phyloP scores from a whole-genome alignment of 1,140 invertebrate genomes.

The Bombus fervidus region DNA sequence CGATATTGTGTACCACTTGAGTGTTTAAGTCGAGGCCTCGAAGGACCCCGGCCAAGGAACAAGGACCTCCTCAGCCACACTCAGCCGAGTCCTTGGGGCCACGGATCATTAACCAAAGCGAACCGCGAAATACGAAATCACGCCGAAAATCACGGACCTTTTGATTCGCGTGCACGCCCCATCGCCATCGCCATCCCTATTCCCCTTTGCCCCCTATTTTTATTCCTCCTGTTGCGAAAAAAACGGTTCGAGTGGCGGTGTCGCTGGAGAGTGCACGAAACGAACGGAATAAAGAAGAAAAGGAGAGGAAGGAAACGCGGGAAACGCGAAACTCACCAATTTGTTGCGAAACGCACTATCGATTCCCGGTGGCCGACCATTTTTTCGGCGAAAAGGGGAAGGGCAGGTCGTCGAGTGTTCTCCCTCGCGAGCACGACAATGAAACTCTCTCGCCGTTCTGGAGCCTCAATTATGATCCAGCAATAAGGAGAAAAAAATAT shows the following conservation, averaged over 20 bases:
- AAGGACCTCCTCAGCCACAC: slow-evolving; percentile 79
- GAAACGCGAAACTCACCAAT: slow-evolving; percentile 72
- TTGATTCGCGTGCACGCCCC: slow-evolving; percentile 54
- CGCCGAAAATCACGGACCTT: slow-evolving; percentile 73
- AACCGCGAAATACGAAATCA: slow-evolving; percentile 76
- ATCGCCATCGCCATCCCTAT: background rate
- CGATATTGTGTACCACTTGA: slow-evolving; percentile 80
- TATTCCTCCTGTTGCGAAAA: slow-evolving; percentile 7
- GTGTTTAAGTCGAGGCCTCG: slow-evolving; percentile 75
- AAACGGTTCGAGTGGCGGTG: slow-evolving; percentile 48
- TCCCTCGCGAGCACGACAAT: slow-evolving; percentile 43
- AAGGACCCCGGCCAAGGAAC: slow-evolving; percentile 73
- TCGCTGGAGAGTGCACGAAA: slow-evolving; percentile 27
- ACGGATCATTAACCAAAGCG: slow-evolving; percentile 79
- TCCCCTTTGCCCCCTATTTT: slow-evolving; percentile 15
- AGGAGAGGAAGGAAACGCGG: slow-evolving; percentile 58
- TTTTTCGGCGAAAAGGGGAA: background rate
- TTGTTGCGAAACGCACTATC: slow-evolving; percentile 68
- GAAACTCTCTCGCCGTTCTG: slow-evolving; percentile 40
- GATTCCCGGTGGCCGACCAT: slow-evolving; percentile 49
- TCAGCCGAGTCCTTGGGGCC: slow-evolving; percentile 75
- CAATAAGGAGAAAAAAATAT: slow-evolving; percentile 47
- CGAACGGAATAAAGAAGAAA: slow-evolving; percentile 17
- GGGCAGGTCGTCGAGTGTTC: slow-evolving; percentile 37
- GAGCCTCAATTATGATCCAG: slow-evolving; percentile 53